Evolutionary conservation across 1,140 invertebrate species (phyloP), one percentile per base, ranked within the genome.

Genomic region (Bombus soroeensis): DNA sequence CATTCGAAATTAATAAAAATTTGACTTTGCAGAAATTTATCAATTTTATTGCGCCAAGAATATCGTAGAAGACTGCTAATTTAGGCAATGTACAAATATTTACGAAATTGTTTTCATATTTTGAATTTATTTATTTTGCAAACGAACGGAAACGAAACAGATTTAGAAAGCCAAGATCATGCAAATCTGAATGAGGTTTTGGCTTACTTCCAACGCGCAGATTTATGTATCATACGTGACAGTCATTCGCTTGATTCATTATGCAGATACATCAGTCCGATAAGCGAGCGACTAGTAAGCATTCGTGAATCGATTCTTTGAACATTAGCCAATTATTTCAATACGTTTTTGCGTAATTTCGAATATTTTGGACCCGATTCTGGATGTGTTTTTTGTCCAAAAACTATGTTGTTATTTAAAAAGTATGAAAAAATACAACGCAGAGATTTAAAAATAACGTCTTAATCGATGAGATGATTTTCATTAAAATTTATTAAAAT

Each of bases 161-260:
- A 68, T 68, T 34, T 68, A 34, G 66, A 2, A 68, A 68, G 34
- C 6, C 34, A 74, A 28, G 39, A 25, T 8, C 78, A 13, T 28
- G 34, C 25, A 59, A 1, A 12, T 8, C 3, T 25, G 77, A 78
- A 77, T 13, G 81, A 77, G 74, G 0, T 32, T 10, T 37, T 78
- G 73, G 81, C 74, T 22, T 18, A 25, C 37, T 37, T 78, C 64
- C 81, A 77, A 43, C 34, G 13, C 13, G 34, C n/a, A 47, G 6
- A 83, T 76, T 77, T 78, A 83, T 83, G 15, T 77, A 41, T 18
- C 39, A 25, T 62, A 62, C 34, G 28, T 25, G 59, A 77, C 62
- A 5, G 59, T 28, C 70, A 43, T 81, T 72, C 37, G 53, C 68
- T 34, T n/a, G 41, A 83, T 83, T 83, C 73, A 76, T 83, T 83